Evolutionary conservation across 2,797 vertebrate species (phyloP), one percentile per base, ranked within the genome.

Genomic region (Ficedula albicollis): DNA sequence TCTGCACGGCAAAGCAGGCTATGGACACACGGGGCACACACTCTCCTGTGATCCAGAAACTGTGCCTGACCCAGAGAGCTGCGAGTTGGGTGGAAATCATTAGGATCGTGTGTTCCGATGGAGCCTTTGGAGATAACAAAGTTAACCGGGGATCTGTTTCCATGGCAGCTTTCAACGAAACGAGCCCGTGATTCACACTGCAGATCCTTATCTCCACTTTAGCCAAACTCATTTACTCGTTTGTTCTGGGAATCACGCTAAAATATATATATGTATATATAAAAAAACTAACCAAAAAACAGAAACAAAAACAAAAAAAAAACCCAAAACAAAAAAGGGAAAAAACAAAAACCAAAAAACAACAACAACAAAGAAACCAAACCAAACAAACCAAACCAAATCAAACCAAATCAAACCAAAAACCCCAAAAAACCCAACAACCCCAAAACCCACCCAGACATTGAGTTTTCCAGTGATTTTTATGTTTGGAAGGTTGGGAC

Each of bases 161-260:
- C 93, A 90, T 81, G 75, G 83, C 87, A 95, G 82, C 86, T 92
- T n/a, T 75, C 83, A 63, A 18, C 20, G 15, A 43, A 93, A 81
- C 6, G 17, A 93, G 88, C 72, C 75, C 34, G 48, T 32, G 88
- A 82, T 68, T 63, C 91, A 7, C 74, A 6, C 44, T 55, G 72
- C 76, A 44, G 91, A 92, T 90, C 75, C 51, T 92, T 92, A 89
- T 89, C 93, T 76, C 63, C 29, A 16, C 36, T 82, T 85, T 36
- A 72, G 74, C 58, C 46, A 55, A 94, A 86, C 73, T 91, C 82
- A 93, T 95, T 94, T 91, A 86, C 73, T 91, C 82, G 93, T 95
- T 94, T 91, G 89, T 88, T 52, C 73, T 79, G 77, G 62, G 78
- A 90, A 82, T 90, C 48, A 16, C 9, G 66, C 21, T 73, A 89